Conservation (phyloP, 2,797 vertebrate genomes). For the Rhodeus uyekii region DNA sequence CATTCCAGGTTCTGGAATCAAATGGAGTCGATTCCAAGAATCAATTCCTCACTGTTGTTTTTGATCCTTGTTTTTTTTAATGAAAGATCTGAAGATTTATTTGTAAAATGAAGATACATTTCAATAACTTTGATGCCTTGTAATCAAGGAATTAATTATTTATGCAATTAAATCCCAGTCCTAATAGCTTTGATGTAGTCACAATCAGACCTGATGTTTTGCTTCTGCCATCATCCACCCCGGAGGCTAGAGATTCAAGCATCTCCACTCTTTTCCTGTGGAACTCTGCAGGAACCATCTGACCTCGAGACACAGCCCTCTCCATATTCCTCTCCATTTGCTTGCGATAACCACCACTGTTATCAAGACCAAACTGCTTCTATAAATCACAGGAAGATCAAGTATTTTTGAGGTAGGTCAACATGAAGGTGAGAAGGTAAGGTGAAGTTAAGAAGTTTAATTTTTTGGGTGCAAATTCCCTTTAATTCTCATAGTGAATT, state of each 20-base stretch:
- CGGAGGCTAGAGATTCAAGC: slow-evolving; percentile 87
- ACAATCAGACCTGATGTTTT: slow-evolving; percentile 83
- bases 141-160: too few relatives aligned
- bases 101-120: too few relatives aligned
- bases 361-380: slow-evolving; percentile 88
- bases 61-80: too few relatives aligned
- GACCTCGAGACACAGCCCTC: slow-evolving; percentile 82
- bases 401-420: not conserved
- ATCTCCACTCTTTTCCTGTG: slow-evolving; percentile 84
- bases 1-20: too few relatives aligned
- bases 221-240: slow-evolving; percentile 87
- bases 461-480: not conserved
- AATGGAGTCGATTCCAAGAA: too few relatives aligned
- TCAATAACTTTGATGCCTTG: too few relatives aligned
- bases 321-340: slow-evolving; percentile 87
- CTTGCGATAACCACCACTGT: slow-evolving; percentile 85
- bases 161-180: too few relatives aligned
- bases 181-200: not conserved
- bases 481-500: not conserved
- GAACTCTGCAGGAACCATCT: slow-evolving; percentile 85
- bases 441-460: too few relatives aligned
- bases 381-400: slow-evolving; percentile 55
- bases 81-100: too few relatives aligned
- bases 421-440: not conserved
- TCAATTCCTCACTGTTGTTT: too few relatives aligned